Conservation (phyloP, 2,113 vertebrate species). For the Choloepus hoffmanni region DNA sequence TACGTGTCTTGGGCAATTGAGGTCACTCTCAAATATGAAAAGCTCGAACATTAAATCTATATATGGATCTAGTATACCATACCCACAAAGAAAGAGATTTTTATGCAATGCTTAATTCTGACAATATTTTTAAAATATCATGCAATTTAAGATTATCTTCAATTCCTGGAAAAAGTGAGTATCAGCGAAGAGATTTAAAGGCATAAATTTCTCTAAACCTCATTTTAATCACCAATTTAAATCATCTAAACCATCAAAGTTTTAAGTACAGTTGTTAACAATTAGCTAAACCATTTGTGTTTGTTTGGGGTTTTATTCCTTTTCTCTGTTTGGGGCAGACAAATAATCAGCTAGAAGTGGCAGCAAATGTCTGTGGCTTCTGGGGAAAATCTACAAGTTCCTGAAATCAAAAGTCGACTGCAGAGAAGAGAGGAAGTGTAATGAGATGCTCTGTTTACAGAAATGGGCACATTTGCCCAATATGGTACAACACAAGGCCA, state of each 20-base stretch:
- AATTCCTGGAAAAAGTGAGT: background rate
- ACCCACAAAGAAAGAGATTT: background rate
- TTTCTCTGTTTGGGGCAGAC: background rate
- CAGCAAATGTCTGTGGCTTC: background rate
- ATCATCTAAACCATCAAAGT: background rate
- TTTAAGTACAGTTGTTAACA: background rate
- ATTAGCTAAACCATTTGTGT: background rate
- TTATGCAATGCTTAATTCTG: background rate
- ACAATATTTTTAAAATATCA: background rate
- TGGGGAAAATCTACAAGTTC: background rate
- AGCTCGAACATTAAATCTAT: background rate
- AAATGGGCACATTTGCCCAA: conserved; percentile 61
- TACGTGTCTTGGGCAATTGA: background rate
- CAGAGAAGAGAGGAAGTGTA: background rate
- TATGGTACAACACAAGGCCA: background rate
- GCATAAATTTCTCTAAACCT: background rate
- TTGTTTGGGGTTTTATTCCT: background rate
- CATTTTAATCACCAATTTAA: background rate
- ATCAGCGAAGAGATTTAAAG: background rate
- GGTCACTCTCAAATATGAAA: background rate
- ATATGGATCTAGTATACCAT: background rate
- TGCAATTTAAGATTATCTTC: background rate
- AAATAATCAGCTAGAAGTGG: conserved; percentile 41
- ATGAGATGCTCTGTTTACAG: conserved; percentile 36
- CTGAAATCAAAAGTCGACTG: conserved; percentile 50